These are phyloP conservation scores for Sphinx pinastri DNA, from an alignment of 2,888 invertebrate species.

Conservation along the genomic window DNA sequence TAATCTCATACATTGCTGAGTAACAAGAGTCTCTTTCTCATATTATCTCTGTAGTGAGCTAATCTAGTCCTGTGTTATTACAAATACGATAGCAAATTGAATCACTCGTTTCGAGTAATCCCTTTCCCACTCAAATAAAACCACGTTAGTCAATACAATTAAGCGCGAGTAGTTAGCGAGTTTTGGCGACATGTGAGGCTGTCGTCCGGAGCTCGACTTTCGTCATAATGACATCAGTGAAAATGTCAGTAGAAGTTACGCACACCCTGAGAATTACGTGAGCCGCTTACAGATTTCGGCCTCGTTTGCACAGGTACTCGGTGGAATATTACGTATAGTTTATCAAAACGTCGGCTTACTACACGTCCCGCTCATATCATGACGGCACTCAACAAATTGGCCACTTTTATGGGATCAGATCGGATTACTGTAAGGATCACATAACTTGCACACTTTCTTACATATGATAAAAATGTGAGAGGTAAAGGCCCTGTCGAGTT, in stretches of 20 bases:
- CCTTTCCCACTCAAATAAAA: slow-evolving; percentile 17
- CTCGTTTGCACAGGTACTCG: slow-evolving; percentile 43
- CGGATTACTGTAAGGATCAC: slow-evolving; percentile 53
- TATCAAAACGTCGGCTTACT: slow-evolving; percentile 67
- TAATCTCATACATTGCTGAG: not conserved
- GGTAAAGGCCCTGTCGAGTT: slow-evolving; percentile 6
- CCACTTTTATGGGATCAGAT: slow-evolving; percentile 57
- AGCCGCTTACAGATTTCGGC: slow-evolving; percentile 49
- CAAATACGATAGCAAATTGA: slow-evolving; percentile 37
- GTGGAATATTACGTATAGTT: slow-evolving; percentile 67
- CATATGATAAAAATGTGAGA: slow-evolving; percentile 6
- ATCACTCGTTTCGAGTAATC: slow-evolving; percentile 25
- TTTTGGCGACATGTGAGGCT: slow-evolving; percentile 16
- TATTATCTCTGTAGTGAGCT: not conserved
- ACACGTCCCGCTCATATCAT: slow-evolving; percentile 54
- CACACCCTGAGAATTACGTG: slow-evolving; percentile 58
- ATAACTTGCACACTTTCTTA: slow-evolving; percentile 11
- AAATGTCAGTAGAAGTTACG: slow-evolving; percentile 68
- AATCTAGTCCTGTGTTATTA: slow-evolving; percentile 13
- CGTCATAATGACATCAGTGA: slow-evolving; percentile 68
- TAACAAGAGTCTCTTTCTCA: not conserved
- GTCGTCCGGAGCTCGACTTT: slow-evolving; percentile 47
- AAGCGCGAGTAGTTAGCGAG: slow-evolving; percentile 21
- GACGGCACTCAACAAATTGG: slow-evolving; percentile 67
- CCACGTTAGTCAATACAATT: slow-evolving; percentile 23